phyloP scores from a whole-genome alignment of 1,140 invertebrate species.

The Camponotus floridanus region DNA sequence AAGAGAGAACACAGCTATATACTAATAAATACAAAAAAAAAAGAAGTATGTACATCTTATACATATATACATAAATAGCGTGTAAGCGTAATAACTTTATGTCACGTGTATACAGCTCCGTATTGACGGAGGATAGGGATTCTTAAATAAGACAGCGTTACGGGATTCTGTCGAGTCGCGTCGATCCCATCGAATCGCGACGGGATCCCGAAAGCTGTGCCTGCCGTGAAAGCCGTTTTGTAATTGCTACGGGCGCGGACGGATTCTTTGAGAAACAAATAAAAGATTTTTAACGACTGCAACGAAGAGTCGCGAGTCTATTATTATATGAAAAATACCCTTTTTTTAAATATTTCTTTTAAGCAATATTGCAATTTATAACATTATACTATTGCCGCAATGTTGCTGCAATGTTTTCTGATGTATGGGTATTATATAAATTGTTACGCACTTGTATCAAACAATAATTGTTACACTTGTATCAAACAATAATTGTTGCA shows the following conservation, averaged over 20 bases:
- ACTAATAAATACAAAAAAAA: slow-evolving; percentile 46
- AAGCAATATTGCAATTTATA: too few relatives aligned
- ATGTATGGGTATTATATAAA: too few relatives aligned
- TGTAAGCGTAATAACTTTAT: slow-evolving; percentile 48
- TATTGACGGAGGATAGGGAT: slow-evolving; percentile 42
- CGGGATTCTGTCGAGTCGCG: slow-evolving; percentile 1
- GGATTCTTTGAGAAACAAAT: slow-evolving; percentile 50
- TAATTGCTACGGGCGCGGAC: slow-evolving; percentile 45
- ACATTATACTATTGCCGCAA: too few relatives aligned
- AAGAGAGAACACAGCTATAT: slow-evolving; percentile 41
- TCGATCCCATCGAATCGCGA: neutral
- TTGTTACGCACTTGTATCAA: too few relatives aligned
- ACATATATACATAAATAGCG: slow-evolving; percentile 55
- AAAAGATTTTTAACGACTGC: slow-evolving; percentile 67
- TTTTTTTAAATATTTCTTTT: neutral
- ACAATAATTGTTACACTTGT: too few relatives aligned
- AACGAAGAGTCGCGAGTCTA: slow-evolving; percentile 11
- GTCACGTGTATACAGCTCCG: slow-evolving; percentile 43
- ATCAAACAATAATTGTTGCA: too few relatives aligned
- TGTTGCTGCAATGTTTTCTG: too few relatives aligned
- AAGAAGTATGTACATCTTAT: slow-evolving; percentile 53
- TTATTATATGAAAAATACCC: neutral
- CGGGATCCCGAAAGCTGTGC: slow-evolving; percentile 4
- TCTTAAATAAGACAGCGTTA: slow-evolving; percentile 17
- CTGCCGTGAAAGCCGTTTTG: slow-evolving; percentile 40